Percentiles rank a stretch among this genome's conserved stretches.
These are phyloP conservation scores for Therioaphis trifolii DNA, from an alignment of 2,888 invertebrate genomes.

Conservation along the genomic window DNA sequence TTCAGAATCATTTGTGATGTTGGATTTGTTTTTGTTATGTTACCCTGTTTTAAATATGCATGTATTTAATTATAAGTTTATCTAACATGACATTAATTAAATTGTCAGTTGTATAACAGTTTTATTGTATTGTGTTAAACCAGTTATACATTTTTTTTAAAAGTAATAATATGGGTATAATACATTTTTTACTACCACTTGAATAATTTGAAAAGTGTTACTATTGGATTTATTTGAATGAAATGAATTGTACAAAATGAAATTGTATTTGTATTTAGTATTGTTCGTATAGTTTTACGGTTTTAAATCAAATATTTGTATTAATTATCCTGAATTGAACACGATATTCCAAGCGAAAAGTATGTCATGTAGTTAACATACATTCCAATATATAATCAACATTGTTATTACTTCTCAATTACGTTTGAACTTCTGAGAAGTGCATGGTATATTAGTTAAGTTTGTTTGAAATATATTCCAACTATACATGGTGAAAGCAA, in stretches of 20 bases:
- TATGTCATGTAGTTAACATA: slow-evolving; percentile 12
- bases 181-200: background rate
- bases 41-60: slow-evolving; percentile 29
- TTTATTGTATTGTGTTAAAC: slow-evolving; percentile 2
- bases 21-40: slow-evolving; percentile 31
- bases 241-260: slow-evolving; percentile 19
- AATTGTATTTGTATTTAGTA: background rate
- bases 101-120: slow-evolving; percentile 12
- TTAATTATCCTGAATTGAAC: background rate
- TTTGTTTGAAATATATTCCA: slow-evolving; percentile 32
- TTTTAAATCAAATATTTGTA: background rate
- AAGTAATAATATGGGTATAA: background rate
- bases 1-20: slow-evolving; percentile 20
- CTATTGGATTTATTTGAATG: background rate
- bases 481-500: background rate
- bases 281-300: background rate
- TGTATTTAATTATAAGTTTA: slow-evolving; percentile 49
- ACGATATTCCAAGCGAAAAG: background rate
- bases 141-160: slow-evolving; percentile 6
- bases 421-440: slow-evolving; percentile 32
- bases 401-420: slow-evolving; percentile 52
- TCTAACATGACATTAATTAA: slow-evolving; percentile 25
- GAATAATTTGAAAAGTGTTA: slow-evolving; percentile 7
- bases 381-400: slow-evolving; percentile 54
- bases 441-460: slow-evolving; percentile 34